Evolutionary conservation across 2,797 vertebrate genomes (phyloP), one percentile per base, ranked within the genome.

Genomic region (Syngnathus rostellatus): DNA sequence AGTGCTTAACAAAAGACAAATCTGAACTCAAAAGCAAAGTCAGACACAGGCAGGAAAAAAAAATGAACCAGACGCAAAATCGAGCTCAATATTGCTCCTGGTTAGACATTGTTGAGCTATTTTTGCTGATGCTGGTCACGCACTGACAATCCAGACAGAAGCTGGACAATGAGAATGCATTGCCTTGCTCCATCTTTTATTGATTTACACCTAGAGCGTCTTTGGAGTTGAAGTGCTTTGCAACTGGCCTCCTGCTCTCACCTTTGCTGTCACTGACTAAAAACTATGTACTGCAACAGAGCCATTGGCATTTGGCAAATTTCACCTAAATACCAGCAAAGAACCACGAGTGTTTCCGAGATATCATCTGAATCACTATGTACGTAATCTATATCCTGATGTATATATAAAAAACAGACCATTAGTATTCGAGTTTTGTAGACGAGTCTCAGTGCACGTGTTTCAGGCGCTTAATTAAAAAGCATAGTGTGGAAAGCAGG

Each of bases 11-110:
- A 21, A 53, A n/a, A 55, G 59, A 43, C 53, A 55, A 71, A 61
- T 69, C 53, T 23, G 37, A 61, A 77, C 48, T 64, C 23, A 69
- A 63, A 58, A 9, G 53, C 10, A 64, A 25, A 64, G 37, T 67
- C 39, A 60, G 45, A 65, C 41, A 69, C 19, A 75, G 38, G 71
- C 21, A 60, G 31, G 50, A 4, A 1, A 31, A 70, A 41, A 70
- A 71, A 76, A 79, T 72, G 31, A 72, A 70, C 9, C 68, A 63
- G 63, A 65, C 76, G 71, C 75, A 86, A 67, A 77, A 86, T 83
- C 67, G 78, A 82, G 76, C 77, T 92, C 87, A 88, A 87, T 91
- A 91, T 86, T 88, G 81, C 74, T 83, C 71, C 83, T 79, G 77
- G 75, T 82, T 76, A 80, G 82, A 84, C 72, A 74, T 70, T 72